phyloP scores from a whole-genome alignment of 2,797 vertebrate species.

The Macropodus opercularis region DNA sequence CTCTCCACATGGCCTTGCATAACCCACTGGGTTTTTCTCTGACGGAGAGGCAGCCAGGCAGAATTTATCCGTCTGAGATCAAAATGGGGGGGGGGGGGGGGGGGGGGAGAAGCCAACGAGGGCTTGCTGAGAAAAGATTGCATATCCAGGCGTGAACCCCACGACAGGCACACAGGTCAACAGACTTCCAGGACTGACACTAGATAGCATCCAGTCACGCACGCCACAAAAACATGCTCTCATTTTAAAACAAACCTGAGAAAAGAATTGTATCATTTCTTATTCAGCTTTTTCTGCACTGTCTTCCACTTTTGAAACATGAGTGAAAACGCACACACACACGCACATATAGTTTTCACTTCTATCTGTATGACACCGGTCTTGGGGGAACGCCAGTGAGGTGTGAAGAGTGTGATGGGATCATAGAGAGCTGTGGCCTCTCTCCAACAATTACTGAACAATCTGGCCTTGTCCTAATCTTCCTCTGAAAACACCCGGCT shows the following conservation, averaged over 20 bases:
- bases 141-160: slow-evolving; percentile 71
- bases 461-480: slow-evolving; percentile 70
- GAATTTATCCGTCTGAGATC: slow-evolving; percentile 79
- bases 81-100: slow-evolving; percentile 57
- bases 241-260: neutral
- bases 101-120: slow-evolving; percentile 41
- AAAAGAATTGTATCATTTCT: neutral
- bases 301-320: slow-evolving; percentile 2
- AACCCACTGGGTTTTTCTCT: slow-evolving; percentile 64
- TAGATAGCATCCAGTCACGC: slow-evolving; percentile 16
- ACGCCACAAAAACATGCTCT: slow-evolving; percentile 11
- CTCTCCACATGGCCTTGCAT: slow-evolving; percentile 64
- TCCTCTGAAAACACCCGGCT: slow-evolving; percentile 60
- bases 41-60: slow-evolving; percentile 69
- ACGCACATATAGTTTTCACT: slow-evolving; percentile 16
- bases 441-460: slow-evolving; percentile 74
- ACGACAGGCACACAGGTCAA: slow-evolving; percentile 59
- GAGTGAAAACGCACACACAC: slow-evolving; percentile 11
- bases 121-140: slow-evolving; percentile 64
- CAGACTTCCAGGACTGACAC: slow-evolving; percentile 51
- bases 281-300: neutral
- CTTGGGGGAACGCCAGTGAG: slow-evolving; percentile 60
- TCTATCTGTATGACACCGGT: slow-evolving; percentile 39
- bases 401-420: slow-evolving; percentile 77
- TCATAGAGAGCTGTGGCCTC: slow-evolving; percentile 64